These are phyloP conservation scores for Oxyruncus cristatus DNA, from an alignment of 2,113 vertebrate genomes.

Conservation along the genomic window DNA sequence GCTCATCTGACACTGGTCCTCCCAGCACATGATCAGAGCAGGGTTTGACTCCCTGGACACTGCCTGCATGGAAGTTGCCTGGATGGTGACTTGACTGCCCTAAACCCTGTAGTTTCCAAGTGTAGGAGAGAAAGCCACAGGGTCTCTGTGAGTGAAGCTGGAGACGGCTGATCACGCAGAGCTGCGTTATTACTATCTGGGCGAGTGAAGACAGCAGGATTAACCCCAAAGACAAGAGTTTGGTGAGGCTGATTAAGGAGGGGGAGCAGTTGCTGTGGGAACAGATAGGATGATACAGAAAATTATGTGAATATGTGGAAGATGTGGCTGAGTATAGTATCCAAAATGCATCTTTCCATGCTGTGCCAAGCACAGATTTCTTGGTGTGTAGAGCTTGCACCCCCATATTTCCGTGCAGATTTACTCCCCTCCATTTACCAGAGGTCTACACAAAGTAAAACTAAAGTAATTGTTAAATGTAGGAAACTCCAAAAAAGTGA, in stretches of 20 bases:
- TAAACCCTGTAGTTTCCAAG: neutral
- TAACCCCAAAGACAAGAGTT: neutral
- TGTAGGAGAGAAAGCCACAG: neutral
- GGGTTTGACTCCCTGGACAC: rapidly evolving
- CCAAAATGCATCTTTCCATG: neutral
- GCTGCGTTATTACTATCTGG: neutral
- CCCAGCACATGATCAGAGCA: neutral
- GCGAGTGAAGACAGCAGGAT: neutral
- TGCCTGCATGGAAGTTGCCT: neutral
- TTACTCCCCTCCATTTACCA: neutral
- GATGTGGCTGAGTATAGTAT: neutral
- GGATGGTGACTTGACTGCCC: neutral
- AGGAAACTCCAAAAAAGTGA: neutral
- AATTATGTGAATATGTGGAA: neutral
- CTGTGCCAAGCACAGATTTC: neutral
- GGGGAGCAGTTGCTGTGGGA: neutral
- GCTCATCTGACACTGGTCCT: neutral
- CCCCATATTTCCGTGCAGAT: neutral
- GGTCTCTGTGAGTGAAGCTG: neutral
- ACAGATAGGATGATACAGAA: neutral
- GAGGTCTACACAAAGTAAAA: neutral
- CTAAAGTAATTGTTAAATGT: neutral
- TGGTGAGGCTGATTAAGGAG: neutral
- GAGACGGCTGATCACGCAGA: neutral
- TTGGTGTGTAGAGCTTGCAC: neutral